Conservation (phyloP, 2,113 vertebrate species). For the Ellobius talpinus region DNA sequence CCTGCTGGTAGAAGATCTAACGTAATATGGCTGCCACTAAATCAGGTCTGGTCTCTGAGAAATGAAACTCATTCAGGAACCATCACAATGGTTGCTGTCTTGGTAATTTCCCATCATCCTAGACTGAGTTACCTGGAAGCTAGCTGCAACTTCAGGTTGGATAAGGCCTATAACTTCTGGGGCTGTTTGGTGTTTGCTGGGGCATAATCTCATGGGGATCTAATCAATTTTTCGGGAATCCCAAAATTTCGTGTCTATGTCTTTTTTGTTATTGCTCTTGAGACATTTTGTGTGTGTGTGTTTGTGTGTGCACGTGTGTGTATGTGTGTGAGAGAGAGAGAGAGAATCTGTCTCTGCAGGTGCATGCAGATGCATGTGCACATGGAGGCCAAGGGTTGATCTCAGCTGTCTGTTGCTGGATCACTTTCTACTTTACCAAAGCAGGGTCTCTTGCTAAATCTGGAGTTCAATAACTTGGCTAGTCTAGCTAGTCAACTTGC, state of each 20-base stretch:
- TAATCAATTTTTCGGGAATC: background rate
- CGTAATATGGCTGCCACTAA: background rate
- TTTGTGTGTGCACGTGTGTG: background rate
- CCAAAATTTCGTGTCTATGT: background rate
- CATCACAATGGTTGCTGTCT: background rate
- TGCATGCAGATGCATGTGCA: too few relatives aligned
- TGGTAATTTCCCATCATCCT: background rate
- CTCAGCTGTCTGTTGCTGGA: background rate
- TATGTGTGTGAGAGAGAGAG: too few relatives aligned
- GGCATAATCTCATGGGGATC: background rate
- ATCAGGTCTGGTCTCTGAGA: background rate
- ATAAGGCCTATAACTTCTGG: background rate
- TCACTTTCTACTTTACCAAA: background rate
- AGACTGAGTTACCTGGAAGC: slow-evolving; percentile 14
- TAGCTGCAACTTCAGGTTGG: background rate
- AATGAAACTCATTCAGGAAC: background rate
- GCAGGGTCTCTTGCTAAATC: background rate
- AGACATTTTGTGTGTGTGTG: background rate
- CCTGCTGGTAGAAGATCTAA: background rate
- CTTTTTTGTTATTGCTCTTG: background rate
- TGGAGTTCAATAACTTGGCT: background rate
- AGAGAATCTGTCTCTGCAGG: background rate
- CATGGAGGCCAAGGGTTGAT: background rate
- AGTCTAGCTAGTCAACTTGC: background rate
- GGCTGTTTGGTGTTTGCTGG: background rate